These are phyloP conservation scores for Drosophila mimetica DNA, from an alignment of 2,888 invertebrate species.

Conservation along the genomic window DNA sequence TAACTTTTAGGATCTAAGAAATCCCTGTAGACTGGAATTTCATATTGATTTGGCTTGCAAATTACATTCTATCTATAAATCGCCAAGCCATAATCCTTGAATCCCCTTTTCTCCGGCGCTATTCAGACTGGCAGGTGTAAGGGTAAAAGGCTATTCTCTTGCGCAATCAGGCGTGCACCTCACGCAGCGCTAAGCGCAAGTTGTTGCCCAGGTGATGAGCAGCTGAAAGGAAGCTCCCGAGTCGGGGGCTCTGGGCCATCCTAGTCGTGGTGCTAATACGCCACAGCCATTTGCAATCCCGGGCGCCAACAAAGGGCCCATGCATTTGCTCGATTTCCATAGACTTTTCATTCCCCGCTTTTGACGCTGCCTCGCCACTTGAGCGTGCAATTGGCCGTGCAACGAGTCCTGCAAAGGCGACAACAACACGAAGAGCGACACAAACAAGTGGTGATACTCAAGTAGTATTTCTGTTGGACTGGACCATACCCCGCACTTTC, in stretches of 20 bases:
- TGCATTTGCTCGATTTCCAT: conserved; percentile 44
- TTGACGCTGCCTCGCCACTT: conserved; percentile 59
- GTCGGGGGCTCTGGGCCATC: too few species aligned
- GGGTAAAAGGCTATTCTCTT: conserved; percentile 18
- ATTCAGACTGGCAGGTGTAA: conserved; percentile 15
- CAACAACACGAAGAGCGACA: conserved; percentile 27
- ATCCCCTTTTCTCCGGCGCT: background rate
- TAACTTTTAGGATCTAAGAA: background rate
- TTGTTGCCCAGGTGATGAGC: conserved; percentile 53
- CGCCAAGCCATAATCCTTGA: background rate
- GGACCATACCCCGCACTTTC: background rate
- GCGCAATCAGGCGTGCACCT: conserved; percentile 36
- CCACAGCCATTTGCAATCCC: conserved; percentile 20
- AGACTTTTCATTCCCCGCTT: conserved; percentile 43
- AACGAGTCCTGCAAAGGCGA: conserved; percentile 43
- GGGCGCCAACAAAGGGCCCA: conserved; percentile 30
- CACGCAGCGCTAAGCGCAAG: conserved; percentile 29
- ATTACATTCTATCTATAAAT: conserved; percentile 12
- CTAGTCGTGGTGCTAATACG: conserved; percentile 47
- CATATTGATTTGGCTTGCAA: conserved; percentile 13
- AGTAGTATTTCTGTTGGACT: too few species aligned
- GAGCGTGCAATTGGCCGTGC: conserved; percentile 75
- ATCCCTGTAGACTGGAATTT: conserved; percentile 3
- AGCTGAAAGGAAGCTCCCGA: conserved; percentile 22
- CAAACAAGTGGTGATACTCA: conserved; percentile 12